Percentiles rank a stretch among this genome's conserved stretches.
Evolutionary conservation across 2,113 vertebrate species (phyloP).

Genomic region (Erythrolamprus reginae): DNA sequence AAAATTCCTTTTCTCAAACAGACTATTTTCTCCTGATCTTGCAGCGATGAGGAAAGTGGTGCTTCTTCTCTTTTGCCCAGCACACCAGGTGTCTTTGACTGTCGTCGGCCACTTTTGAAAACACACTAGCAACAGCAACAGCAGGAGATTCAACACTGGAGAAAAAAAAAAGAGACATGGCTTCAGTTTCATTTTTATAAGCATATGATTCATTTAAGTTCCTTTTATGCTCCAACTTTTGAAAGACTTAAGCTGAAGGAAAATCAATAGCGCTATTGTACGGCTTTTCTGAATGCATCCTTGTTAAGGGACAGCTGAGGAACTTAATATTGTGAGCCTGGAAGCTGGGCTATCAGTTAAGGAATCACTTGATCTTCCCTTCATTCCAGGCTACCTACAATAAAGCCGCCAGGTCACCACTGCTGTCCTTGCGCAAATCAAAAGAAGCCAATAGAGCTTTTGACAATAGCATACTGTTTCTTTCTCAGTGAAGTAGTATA

Average conservation of each 20-base stretch:
- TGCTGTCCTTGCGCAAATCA: not conserved
- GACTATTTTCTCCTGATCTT: constrained; percentile 40
- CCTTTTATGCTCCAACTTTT: constrained; percentile 53
- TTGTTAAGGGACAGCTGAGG: constrained; percentile 57
- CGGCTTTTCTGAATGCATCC: constrained; percentile 52
- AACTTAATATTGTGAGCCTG: constrained; percentile 42
- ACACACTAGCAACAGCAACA: constrained; percentile 50
- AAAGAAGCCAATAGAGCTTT: constrained; percentile 4
- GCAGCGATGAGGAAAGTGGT: constrained; percentile 27
- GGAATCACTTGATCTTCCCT: constrained; percentile 21
- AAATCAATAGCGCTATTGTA: constrained; percentile 40
- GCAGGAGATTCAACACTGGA: constrained; percentile 41
- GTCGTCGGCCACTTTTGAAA: constrained; percentile 59
- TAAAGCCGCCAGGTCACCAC: constrained; percentile 11
- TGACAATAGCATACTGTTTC: not conserved
- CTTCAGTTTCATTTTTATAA: constrained; percentile 55
- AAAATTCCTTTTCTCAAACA: constrained; percentile 48
- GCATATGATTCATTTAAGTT: constrained; percentile 51
- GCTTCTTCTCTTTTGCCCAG: constrained; percentile 52
- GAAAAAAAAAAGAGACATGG: constrained; percentile 62
- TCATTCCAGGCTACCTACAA: not conserved
- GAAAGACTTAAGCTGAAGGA: constrained; percentile 44
- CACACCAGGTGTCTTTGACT: constrained; percentile 56
- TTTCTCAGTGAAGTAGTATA: not conserved
- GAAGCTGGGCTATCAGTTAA: constrained; percentile 43